A percentile compares a stretch with the other conserved stretches of the same genome.
Conservation (phyloP, 2,797 vertebrate species). For the Sphenodon punctatus region DNA sequence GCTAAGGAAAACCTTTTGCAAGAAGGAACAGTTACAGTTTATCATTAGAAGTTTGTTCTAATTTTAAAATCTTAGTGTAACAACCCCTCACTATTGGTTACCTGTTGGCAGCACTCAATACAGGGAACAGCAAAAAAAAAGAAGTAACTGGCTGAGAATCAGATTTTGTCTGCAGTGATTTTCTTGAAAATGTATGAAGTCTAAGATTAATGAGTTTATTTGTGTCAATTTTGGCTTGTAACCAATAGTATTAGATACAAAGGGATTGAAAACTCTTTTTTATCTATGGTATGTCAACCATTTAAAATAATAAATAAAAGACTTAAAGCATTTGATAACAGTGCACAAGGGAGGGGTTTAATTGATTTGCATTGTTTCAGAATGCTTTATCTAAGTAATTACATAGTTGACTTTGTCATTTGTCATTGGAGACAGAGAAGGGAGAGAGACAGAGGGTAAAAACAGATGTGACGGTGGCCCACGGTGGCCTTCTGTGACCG, state of each 20-base stretch:
- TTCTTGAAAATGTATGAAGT: not conserved
- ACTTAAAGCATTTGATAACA: not conserved
- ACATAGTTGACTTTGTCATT: too few species aligned
- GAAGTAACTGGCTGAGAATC: not conserved
- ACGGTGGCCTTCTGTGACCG: too few species aligned
- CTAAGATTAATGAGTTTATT: not conserved
- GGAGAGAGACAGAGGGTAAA: too few species aligned
- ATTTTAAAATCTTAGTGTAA: not conserved
- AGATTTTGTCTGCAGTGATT: not conserved
- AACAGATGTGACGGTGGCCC: too few species aligned
- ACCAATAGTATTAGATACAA: not conserved
- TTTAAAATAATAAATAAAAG: constrained; percentile 17
- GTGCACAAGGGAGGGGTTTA: too few species aligned
- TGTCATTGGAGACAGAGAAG: too few species aligned
- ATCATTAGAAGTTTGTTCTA: not conserved
- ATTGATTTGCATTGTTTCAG: too few species aligned
- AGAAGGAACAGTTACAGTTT: not conserved
- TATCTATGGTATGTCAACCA: constrained; percentile 27
- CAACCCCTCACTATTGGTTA: not conserved
- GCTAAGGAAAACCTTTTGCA: constrained; percentile 24
- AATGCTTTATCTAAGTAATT: too few species aligned
- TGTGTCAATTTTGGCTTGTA: not conserved
- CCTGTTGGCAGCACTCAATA: not conserved
- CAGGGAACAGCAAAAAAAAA: not conserved
- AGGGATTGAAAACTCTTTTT: constrained; percentile 12